These are phyloP conservation scores for Mus minutoides DNA, from an alignment of 2,797 vertebrate genomes.

Conservation along the genomic window DNA sequence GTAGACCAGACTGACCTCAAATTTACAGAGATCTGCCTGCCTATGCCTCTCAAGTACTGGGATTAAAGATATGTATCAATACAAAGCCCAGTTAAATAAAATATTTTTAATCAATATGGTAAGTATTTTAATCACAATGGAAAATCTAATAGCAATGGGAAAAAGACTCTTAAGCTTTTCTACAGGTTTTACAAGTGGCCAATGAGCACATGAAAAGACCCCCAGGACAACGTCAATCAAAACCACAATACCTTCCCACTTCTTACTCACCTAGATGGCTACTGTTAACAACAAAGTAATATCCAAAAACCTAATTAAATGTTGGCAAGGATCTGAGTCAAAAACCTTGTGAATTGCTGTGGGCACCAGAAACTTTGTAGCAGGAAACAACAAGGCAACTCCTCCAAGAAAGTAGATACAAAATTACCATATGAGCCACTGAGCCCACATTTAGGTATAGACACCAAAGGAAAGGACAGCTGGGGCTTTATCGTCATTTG, in stretches of 20 bases:
- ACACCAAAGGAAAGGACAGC: not conserved
- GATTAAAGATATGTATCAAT: not conserved
- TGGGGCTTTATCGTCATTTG: not conserved
- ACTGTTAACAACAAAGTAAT: not conserved
- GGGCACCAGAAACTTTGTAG: not conserved
- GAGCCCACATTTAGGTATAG: not conserved
- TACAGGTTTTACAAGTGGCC: not conserved
- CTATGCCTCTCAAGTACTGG: not conserved
- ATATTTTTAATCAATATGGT: not conserved
- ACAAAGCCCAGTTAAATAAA: not conserved
- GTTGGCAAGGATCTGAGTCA: not conserved
- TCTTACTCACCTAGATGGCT: not conserved
- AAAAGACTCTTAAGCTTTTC: not conserved
- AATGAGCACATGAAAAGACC: not conserved
- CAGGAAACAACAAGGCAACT: not conserved
- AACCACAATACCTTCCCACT: not conserved
- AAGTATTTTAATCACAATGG: not conserved
- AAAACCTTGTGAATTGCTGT: not conserved
- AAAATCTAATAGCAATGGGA: not conserved
- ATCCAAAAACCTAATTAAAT: not conserved
- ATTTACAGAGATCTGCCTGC: not conserved
- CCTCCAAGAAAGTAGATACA: not conserved
- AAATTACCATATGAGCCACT: not conserved
- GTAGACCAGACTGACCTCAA: not conserved
- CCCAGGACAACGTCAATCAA: not conserved